A percentile compares a stretch with the other conserved stretches of the same genome.
phyloP scores from a whole-genome alignment of 2,888 invertebrate species.

The Deilephila elpenor region DNA sequence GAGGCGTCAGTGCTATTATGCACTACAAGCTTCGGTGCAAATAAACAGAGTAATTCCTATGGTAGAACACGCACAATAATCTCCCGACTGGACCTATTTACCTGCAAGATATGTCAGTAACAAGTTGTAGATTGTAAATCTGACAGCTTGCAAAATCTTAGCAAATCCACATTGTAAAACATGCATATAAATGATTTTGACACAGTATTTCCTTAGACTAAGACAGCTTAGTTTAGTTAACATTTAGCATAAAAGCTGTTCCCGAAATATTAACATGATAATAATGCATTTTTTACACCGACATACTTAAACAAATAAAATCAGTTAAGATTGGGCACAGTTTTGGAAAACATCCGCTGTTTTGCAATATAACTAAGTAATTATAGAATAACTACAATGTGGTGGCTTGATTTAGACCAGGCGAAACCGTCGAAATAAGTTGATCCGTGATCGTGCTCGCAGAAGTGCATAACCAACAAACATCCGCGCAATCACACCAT shows the following conservation, averaged over 20 bases:
- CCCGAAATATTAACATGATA: too few species aligned
- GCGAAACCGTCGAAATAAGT: conserved; percentile 61
- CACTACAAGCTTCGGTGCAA: neutral
- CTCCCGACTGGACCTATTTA: neutral
- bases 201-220: neutral
- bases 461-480: conserved; percentile 64
- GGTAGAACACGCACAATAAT: neutral
- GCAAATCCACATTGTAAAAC: neutral
- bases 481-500: conserved; percentile 74
- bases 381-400: conserved; percentile 21
- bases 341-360: conserved; percentile 16
- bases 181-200: neutral
- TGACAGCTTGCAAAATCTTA: neutral
- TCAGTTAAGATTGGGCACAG: neutral
- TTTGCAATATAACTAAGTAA: conserved; percentile 61
- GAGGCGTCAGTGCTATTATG: neutral
- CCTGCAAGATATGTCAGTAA: neutral
- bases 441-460: conserved; percentile 50
- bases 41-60: neutral
- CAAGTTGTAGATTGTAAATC: conserved; percentile 8
- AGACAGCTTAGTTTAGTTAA: neutral
- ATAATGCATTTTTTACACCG: neutral
- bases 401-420: conserved; percentile 40
- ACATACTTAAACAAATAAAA: neutral
- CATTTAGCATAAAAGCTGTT: too few species aligned